Evolutionary conservation across 53 echinoderm and acorn worm genomes (phyloP), one percentile per base, ranked within the genome.

Genomic region (Crossaster papposus): DNA sequence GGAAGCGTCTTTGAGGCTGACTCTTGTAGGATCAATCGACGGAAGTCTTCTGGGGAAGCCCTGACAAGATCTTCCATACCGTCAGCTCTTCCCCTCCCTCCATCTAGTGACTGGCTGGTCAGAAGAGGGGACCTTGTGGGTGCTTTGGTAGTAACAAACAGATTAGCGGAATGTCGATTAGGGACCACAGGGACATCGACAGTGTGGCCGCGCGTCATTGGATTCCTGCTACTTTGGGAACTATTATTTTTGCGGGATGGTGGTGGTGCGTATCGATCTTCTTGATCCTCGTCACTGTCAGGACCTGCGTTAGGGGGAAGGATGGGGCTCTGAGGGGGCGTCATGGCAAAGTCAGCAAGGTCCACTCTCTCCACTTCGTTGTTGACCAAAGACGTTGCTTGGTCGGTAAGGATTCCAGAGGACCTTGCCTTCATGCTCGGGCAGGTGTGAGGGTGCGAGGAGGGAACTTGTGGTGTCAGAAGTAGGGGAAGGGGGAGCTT

Each of bases 311-410:
- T 23, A 29, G 52, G 35, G 35, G 51, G n/a, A 20, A 31, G 72
- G 30, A 30, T 32, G 7, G 72, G 72, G 31, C 24, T 65, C 63
- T 31, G 37, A 58, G 63, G 81, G 81, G 81, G 81, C 36, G 72
- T 23, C 51, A 20, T 44, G 36, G 31, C 75, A 38, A 87, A 87
- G 28, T 77, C 87, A 75, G 87, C 87, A 72, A 87, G 75, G 30
- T 87, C 87, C 77, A 87, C 87, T 87, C 87, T 14, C 35, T 87
- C 87, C 29, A 87, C 87, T 58, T 87, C 85, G 24, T n/a, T 78
- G 50, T 54, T 73, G 34, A 53, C 70, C 73, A 26, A 30, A 15
- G 53, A 22, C 29, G 73, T 72, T 31, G 30, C 85, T 32, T 33
- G 72, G 54, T 73, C 36, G 20, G 85, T 51, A 53, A 52, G 33